A percentile compares a stretch with the other conserved stretches of the same genome.
These are phyloP conservation scores for Pantherophis vulpinus DNA, from an alignment of 2,797 vertebrate species.

Conservation along the genomic window DNA sequence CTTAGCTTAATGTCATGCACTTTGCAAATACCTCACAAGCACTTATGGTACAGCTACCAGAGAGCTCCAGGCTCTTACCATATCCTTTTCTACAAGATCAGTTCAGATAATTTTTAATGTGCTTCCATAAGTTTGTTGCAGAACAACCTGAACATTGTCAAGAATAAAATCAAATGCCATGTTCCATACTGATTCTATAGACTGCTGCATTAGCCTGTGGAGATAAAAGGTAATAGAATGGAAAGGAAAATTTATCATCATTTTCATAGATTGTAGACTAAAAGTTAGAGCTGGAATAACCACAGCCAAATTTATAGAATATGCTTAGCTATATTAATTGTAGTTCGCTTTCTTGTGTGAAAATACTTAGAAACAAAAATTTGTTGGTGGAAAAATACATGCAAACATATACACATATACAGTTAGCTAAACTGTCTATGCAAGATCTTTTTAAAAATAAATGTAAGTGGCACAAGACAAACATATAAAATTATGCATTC, in stretches of 20 bases:
- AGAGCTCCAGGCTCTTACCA: conserved; percentile 69
- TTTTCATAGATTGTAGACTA: background rate
- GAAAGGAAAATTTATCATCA: background rate
- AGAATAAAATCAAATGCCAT: conserved; percentile 99
- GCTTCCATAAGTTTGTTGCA: conserved; percentile 96
- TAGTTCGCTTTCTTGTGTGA: background rate
- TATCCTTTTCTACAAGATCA: conserved; percentile 58
- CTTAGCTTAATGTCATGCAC: conserved; percentile 81
- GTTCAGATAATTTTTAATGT: conserved; percentile 89
- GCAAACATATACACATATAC: background rate
- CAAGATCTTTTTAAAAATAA: background rate
- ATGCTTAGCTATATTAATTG: background rate
- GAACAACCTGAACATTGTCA: conserved; percentile 96
- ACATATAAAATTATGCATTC: background rate
- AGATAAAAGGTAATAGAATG: background rate
- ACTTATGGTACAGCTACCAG: conserved; percentile 76
- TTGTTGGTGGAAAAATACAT: background rate
- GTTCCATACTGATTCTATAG: conserved; percentile 95
- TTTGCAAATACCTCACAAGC: conserved; percentile 83
- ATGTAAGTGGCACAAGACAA: background rate
- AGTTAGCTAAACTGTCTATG: background rate
- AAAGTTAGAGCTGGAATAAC: background rate
- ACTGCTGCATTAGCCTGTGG: conserved; percentile 93
- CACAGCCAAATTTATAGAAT: background rate
- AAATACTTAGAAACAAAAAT: background rate